Base-by-base conservation (phyloP, 2,888 invertebrate genomes). In the Rutpela maculata region DNA sequence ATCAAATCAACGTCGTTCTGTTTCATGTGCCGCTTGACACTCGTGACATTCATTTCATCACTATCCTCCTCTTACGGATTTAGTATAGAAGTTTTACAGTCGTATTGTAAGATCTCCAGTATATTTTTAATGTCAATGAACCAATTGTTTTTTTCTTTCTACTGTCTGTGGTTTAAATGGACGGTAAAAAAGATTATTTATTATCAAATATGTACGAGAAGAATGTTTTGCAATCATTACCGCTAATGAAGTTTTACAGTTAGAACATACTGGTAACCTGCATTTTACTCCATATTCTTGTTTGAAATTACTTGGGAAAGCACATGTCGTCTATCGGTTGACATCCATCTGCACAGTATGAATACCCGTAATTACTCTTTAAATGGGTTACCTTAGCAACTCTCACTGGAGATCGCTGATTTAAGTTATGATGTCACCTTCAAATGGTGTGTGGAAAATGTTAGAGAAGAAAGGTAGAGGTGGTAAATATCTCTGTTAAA, bases 241-340 rank as follows among this genome's bases (percentile, higher is more conserved):
- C 12, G 6, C 50, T 50, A 50, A 50, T 50, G n/a, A 35, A 35
- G 31, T 63, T 63, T 35, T 63, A 35, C 62, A 17, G 62, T 63
- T 63, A 63, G 17, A 17, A 31, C 35, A 35, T 35, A 63, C 62
- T n/a, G 31, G 31, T 63, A 63, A 63, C 62, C 62, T 31, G 62
- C 35, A 63, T 63, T 63, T 22, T 31, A 63, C 17, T 63, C 31
- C 7, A 35, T 35, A 63, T 50, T 15, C 62, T 63, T 35, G 62
- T 17, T 35, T 35, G 35, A 31, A 35, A 63, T 63, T 18, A 17
- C 35, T 35, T 17, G 18, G 62, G 17, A 63, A 35, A 35, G 31
- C 35, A 22, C 7, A 9, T 50, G 50, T 50, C n/a, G 50, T 50
- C n/a, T 31, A 9, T 31, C 11, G 60, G 10, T 26, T 62, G 60